Base-by-base conservation (phyloP, 2,888 invertebrate species). In the Agrotis segetum region DNA sequence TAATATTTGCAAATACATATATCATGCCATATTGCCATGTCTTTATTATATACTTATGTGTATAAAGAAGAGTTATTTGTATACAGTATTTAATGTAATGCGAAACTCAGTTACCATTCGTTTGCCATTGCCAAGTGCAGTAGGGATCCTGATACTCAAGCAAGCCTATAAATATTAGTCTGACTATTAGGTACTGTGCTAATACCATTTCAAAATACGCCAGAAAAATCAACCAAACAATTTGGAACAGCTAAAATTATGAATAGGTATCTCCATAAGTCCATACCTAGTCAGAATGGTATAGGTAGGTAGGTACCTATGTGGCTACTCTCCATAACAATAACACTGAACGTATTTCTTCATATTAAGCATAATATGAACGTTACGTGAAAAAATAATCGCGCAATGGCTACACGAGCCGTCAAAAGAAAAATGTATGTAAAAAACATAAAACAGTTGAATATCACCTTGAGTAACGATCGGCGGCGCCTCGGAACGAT, bases 401-500 rank as follows among this genome's bases (percentile, higher is more conserved):
- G 62, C 58, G 52, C 56, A 67, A 53, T 61, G 24, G 60, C 46
- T 65, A 66, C 49, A 65, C 46, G 46, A 72, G 55, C 71, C 52
- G 55, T 70, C 52, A 71, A 74, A 72, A 67, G 56, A 71, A 67
- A 72, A 73, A 68, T 58, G 67, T 76, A 70, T 77, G 77, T 81
- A 77, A 77, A 68, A 82, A 79, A 82, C 69, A 83, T 83, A 69
- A 80, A 80, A 83, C 84, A 77, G 84, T 83, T 73, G 71, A 83
- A 77, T 73, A 78, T 84, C 76, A 85, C 83, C 83, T 81, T 85
- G 86, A 76, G 76, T 72, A 82, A 81, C 78, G 81, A 81, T 77
- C 70, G 75, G 71, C 68, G 83, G 87, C 86, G 88, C 84, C 85
- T 85, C 82, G 70, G 81, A 83, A 79, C 78, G 83, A 83, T 86